A percentile compares a stretch with the other conserved stretches of the same genome.
Conservation (phyloP, 2,113 vertebrate genomes). For the Paraplagusia blochii region DNA sequence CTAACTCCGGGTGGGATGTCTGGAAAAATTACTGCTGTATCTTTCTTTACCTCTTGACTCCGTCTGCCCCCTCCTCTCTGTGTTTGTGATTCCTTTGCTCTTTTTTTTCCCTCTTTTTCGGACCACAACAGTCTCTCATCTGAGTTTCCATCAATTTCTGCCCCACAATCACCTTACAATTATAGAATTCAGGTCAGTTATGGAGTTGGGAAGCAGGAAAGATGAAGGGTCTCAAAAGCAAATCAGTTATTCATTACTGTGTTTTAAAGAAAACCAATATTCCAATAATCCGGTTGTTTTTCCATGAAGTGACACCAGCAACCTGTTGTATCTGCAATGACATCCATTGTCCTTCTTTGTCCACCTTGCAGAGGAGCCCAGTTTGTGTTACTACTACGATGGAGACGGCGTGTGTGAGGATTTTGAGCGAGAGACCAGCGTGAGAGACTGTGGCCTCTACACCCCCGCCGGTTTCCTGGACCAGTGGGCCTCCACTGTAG, state of each 20-base stretch:
- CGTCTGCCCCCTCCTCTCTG: conserved; percentile 18
- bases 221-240: too few species aligned
- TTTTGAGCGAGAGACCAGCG: conserved; percentile 92
- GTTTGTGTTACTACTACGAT: conserved; percentile 94
- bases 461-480: conserved; percentile 93
- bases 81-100: conserved; percentile 20
- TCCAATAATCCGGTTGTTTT: too few species aligned
- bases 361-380: conserved; percentile 85
- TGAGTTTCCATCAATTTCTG: conserved; percentile 4
- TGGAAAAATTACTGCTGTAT: conserved; percentile 61
- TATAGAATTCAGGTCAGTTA: too few species aligned
- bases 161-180: too few species aligned
- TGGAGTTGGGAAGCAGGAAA: too few species aligned
- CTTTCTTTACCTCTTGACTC: conserved; percentile 49
- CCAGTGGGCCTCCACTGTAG: conserved; percentile 90
- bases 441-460: conserved; percentile 94
- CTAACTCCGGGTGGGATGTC: conserved; percentile 61
- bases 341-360: background rate
- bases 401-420: conserved; percentile 96
- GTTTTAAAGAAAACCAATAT: too few species aligned
- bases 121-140: conserved; percentile 4
- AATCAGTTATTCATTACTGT: too few species aligned
- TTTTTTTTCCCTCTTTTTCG: conserved; percentile 15
- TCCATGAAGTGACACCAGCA: background rate
- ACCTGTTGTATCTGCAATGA: background rate